phyloP scores from a whole-genome alignment of 2,888 invertebrate species.

The Diloba caeruleocephala region DNA sequence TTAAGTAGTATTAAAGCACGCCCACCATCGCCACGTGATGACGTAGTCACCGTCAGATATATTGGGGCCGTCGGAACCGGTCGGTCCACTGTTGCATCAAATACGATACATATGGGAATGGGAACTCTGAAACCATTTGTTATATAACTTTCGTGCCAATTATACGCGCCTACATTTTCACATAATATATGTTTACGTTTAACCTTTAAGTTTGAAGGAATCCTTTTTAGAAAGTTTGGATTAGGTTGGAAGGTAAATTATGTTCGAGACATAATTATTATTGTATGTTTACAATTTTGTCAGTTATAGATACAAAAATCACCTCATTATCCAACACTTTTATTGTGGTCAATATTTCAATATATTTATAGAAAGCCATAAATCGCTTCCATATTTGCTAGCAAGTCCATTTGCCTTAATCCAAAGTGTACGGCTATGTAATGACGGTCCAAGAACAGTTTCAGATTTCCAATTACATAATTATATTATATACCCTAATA shows the following conservation, averaged over 20 bases:
- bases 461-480: constrained; percentile 39
- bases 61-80: constrained; percentile 80
- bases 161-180: constrained; percentile 38
- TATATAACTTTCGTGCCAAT: constrained; percentile 66
- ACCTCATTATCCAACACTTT: not conserved
- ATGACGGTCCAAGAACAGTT: constrained; percentile 38
- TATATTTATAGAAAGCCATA: not conserved
- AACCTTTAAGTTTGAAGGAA: constrained; percentile 17
- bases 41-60: constrained; percentile 64
- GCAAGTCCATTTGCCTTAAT: constrained; percentile 24
- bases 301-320: not conserved
- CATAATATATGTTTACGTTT: constrained; percentile 7
- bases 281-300: not conserved
- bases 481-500: constrained; percentile 30
- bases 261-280: not conserved
- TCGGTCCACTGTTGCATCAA: constrained; percentile 79
- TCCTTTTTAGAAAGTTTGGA: not conserved
- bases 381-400: constrained; percentile 15
- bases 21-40: constrained; percentile 60
- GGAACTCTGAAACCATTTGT: constrained; percentile 58
- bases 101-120: constrained; percentile 70
- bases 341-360: not conserved
- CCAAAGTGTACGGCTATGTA: constrained; percentile 21
- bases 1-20: constrained; percentile 60
- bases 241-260: not conserved